phyloP scores from a whole-genome alignment of 2,888 invertebrate genomes.

The Altica lythri region DNA sequence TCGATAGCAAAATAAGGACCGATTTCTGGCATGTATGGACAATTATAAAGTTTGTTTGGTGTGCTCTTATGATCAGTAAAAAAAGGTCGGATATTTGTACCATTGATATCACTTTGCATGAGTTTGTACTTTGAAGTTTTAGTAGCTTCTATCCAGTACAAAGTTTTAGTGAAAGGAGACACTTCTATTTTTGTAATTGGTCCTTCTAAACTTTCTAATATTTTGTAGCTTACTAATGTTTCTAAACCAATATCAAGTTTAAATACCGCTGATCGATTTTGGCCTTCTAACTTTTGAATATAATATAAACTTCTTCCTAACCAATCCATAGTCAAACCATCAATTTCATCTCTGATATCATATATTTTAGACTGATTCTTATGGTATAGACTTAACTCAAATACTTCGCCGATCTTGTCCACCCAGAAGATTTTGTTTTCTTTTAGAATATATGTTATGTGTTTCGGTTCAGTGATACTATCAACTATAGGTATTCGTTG shows the following conservation, averaged over 20 bases:
- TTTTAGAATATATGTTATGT: slow-evolving; percentile 69
- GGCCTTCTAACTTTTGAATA: slow-evolving; percentile 63
- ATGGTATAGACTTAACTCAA: slow-evolving; percentile 61
- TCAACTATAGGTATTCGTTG: slow-evolving; percentile 62
- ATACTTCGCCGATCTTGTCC: slow-evolving; percentile 74
- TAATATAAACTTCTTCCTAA: slow-evolving; percentile 82
- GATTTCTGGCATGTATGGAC: slow-evolving; percentile 67
- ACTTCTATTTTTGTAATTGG: slow-evolving; percentile 72
- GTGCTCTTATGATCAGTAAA: slow-evolving; percentile 54
- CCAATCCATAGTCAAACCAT: slow-evolving; percentile 85
- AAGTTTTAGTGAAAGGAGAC: slow-evolving; percentile 72
- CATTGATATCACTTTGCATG: slow-evolving; percentile 67
- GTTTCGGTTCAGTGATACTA: slow-evolving; percentile 70
- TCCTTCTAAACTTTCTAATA: slow-evolving; percentile 61
- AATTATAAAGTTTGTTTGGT: slow-evolving; percentile 62
- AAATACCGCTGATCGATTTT: slow-evolving; percentile 62
- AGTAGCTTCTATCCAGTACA: slow-evolving; percentile 78
- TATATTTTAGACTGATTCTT: slow-evolving; percentile 63
- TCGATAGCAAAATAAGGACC: slow-evolving; percentile 71
- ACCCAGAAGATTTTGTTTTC: slow-evolving; percentile 83
- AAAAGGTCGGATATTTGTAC: slow-evolving; percentile 62
- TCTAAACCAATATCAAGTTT: slow-evolving; percentile 69
- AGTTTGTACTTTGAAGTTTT: slow-evolving; percentile 65
- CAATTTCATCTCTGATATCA: slow-evolving; percentile 63
- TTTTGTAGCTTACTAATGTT: slow-evolving; percentile 59